Evolutionary conservation across 2,113 vertebrate genomes (phyloP), one percentile per base, ranked within the genome.

Genomic region (Alectura lathami): DNA sequence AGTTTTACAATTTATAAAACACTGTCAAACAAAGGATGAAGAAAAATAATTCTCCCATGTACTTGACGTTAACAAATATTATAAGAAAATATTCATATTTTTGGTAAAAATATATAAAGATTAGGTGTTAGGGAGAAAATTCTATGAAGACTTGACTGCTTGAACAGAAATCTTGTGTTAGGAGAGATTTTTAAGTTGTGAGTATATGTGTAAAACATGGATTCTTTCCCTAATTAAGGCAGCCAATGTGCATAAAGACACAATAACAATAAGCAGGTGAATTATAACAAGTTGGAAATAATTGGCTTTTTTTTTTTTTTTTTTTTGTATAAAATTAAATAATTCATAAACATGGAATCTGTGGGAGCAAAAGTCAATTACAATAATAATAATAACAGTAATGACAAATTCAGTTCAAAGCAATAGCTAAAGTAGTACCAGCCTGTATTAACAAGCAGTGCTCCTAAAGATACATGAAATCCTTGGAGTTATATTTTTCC

Each of bases 31-130:
- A 66, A 67, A 43, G 5, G 20, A 56, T n/a, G 81, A 45, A 27
- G 27, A 30, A 69, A 16, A 62, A 66, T 1, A 83, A 60, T n/a
- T 88, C 57, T 48, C 13, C 11, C 13, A 56, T 90, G 60, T 45
- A 60, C 6, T 13, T 22, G 3, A 1, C 24, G 10, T 40, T 6
- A 80, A 6, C 0, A 53, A 85, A 69, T 40, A 48, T 8, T 22
- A 4, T 32, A 53, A 78, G n/a, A 72, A 73, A 63, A 40, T 63
- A 20, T 29, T 62, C 5, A 62, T 36, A 29, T 40, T 73, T 86
- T 51, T 42, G 57, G 4, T 3, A 85, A 79, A 75, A 8, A 73
- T n/a, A 13, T 24, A 47, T 47, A 68, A 76, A 43, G 6, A 81
- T 53, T 13, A n/a, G 6, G 4, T 81, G 3, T 8, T 8, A 15